Percentiles rank a stretch among this genome's conserved stretches.
phyloP scores from a whole-genome alignment of 2,888 invertebrate genomes.

The Pollenia angustigena region DNA sequence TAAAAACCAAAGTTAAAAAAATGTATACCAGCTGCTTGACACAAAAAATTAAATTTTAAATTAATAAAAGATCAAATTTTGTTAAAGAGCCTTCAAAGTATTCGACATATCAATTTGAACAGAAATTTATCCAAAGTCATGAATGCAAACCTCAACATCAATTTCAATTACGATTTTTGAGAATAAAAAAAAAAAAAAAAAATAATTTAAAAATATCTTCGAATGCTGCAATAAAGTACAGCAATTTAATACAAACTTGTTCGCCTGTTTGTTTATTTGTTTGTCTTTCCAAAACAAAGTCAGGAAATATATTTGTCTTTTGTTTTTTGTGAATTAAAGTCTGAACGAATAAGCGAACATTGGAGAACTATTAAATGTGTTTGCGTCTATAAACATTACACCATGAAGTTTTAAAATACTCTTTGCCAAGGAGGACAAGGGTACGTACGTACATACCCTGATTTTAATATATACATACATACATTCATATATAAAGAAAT shows the following conservation, averaged over 20 bases:
- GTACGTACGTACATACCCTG: not conserved
- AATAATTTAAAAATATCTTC: not conserved
- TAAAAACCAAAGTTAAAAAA: too few relatives aligned
- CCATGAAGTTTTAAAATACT: slow-evolving; percentile 24
- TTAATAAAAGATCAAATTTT: too few relatives aligned
- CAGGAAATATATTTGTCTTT: slow-evolving; percentile 2
- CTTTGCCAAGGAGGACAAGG: not conserved
- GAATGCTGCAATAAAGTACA: slow-evolving; percentile 48
- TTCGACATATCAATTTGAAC: too few relatives aligned
- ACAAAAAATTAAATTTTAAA: too few relatives aligned
- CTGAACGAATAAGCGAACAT: slow-evolving; percentile 13
- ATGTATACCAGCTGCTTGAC: too few relatives aligned
- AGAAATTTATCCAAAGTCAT: slow-evolving; percentile 15
- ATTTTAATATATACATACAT: not conserved
- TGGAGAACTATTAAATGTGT: slow-evolving; percentile 36
- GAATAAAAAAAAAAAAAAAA: not conserved
- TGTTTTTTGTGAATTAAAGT: slow-evolving; percentile 12
- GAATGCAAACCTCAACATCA: slow-evolving; percentile 60
- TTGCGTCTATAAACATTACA: slow-evolving; percentile 39
- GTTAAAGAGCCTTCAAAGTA: too few relatives aligned
- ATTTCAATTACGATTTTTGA: slow-evolving; percentile 66
- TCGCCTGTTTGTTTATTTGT: slow-evolving; percentile 48
- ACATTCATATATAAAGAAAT: not conserved
- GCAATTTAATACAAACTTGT: slow-evolving; percentile 67
- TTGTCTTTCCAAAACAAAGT: slow-evolving; percentile 37